phyloP scores from a whole-genome alignment of 2,797 vertebrate genomes.

The Monodelphis domestica region DNA sequence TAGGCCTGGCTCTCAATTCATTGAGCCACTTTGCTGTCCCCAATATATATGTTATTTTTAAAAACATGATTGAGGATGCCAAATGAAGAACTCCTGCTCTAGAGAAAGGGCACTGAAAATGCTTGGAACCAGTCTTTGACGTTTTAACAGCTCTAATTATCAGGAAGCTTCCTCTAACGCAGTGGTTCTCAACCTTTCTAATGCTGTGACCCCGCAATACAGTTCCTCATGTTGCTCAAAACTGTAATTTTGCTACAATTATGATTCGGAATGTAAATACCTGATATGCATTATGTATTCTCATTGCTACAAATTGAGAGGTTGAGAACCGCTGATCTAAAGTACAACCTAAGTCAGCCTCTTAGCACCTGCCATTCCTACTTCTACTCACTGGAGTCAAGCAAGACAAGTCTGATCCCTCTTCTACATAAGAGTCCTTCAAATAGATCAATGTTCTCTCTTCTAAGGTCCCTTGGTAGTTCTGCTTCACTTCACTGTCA shows the following conservation, averaged over 20 bases:
- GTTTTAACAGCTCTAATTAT: neutral
- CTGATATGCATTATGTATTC: no score
- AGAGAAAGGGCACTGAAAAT: neutral
- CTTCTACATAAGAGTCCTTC: neutral
- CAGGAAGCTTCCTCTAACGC: neutral
- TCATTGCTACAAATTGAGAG: no score
- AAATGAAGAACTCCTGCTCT: neutral
- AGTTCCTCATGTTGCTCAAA: no score
- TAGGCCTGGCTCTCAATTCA: no score
- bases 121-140: neutral
- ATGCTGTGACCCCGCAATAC: no score
- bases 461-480: neutral
- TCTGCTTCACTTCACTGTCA: neutral
- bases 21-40: no score
- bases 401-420: neutral
- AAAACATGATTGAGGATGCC: neutral
- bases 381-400: neutral
- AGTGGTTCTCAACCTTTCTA: no score
- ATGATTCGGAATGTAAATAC: no score
- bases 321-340: no score
- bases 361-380: neutral
- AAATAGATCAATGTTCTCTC: neutral
- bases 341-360: neutral
- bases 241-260: no score
- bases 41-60: no score